Conservation (phyloP, 2,113 vertebrate genomes). For the Sylvietta virens region DNA sequence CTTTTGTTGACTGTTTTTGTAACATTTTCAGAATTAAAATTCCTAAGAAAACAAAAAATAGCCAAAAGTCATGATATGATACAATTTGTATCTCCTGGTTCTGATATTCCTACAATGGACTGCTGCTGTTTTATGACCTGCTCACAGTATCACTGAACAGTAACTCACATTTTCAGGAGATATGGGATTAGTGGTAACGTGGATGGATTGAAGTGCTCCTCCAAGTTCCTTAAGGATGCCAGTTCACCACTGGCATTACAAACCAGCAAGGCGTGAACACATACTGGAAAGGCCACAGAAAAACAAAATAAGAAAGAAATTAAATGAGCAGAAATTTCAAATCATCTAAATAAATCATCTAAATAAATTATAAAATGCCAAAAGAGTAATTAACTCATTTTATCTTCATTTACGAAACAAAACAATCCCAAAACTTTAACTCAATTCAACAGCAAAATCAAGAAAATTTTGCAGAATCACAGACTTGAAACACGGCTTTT, state of each 20-base stretch:
- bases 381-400: background rate
- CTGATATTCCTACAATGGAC: background rate
- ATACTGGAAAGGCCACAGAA: slow-evolving; percentile 26
- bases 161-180: slow-evolving; percentile 72
- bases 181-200: slow-evolving; percentile 66
- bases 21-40: background rate
- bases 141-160: background rate
- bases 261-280: slow-evolving; percentile 75
- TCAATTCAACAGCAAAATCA: background rate
- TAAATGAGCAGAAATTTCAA: background rate
- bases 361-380: background rate
- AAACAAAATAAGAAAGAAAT: background rate
- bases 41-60: background rate
- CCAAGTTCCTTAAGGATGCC: slow-evolving; percentile 72
- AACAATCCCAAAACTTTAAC: background rate
- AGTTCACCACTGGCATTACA: slow-evolving; percentile 78
- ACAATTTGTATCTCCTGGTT: background rate
- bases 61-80: background rate
- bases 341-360: background rate
- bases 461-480: background rate
- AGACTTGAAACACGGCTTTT: background rate
- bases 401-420: background rate
- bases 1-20: slow-evolving; percentile 1
- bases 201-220: slow-evolving; percentile 69
- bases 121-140: background rate